Conservation (phyloP, 2,113 vertebrate species). For the Origma solitaria region DNA sequence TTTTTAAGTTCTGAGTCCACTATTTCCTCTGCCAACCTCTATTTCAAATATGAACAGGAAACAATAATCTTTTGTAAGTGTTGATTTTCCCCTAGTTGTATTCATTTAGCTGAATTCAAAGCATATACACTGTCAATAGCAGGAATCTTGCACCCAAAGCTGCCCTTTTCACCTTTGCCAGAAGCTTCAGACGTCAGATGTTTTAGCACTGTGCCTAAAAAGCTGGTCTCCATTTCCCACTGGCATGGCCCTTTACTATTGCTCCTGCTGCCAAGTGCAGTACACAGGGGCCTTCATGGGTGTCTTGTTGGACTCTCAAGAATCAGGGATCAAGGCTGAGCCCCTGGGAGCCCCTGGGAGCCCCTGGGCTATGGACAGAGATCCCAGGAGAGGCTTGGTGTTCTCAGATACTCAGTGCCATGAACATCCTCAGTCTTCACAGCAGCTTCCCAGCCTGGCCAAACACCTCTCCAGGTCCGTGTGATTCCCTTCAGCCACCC, state of each 20-base stretch:
- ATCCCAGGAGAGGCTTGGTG: neutral
- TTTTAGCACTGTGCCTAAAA: neutral
- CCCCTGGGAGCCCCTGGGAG: neutral
- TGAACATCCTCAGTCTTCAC: neutral
- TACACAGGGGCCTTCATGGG: fast-evolving
- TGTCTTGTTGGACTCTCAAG: neutral
- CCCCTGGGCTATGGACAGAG: neutral
- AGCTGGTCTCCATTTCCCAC: neutral
- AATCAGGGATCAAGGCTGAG: neutral
- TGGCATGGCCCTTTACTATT: neutral
- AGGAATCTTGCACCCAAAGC: neutral
- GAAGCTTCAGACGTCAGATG: neutral
- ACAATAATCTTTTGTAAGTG: neutral
- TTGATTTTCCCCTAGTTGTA: neutral
- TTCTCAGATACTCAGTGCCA: neutral
- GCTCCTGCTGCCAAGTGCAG: neutral
- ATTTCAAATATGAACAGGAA: neutral
- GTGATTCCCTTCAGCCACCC: neutral
- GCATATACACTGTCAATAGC: neutral
- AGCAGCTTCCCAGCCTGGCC: neutral
- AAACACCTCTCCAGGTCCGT: neutral
- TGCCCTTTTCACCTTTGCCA: neutral
- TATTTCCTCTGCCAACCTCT: neutral
- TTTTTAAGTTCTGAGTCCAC: neutral
- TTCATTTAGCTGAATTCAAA: neutral